These are phyloP conservation scores for Indri indri DNA, from an alignment of 2,113 vertebrate species.

Conservation along the genomic window DNA sequence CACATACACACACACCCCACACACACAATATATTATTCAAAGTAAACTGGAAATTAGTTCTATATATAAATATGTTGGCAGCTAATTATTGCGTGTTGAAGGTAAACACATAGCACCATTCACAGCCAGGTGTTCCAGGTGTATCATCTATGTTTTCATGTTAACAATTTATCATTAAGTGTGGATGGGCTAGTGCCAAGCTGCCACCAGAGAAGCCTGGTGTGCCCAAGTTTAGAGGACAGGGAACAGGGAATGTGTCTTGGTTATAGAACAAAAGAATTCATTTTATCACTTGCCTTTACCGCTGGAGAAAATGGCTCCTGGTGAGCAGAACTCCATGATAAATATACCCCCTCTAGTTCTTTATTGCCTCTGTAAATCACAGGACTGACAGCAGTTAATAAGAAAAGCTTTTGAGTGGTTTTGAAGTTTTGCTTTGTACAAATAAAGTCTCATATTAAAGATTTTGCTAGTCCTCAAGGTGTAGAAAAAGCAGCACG, in stretches of 20 bases:
- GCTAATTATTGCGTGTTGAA: conserved; percentile 33
- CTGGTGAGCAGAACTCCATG: conserved; percentile 88
- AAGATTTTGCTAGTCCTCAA: conserved; percentile 89
- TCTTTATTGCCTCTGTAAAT: conserved; percentile 92
- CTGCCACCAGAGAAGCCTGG: conserved; percentile 78
- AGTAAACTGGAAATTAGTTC: conserved; percentile 53
- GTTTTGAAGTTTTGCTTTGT: conserved; percentile 91
- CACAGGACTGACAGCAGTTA: conserved; percentile 90
- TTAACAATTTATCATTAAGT: conserved; percentile 78
- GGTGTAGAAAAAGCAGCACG: conserved; percentile 84
- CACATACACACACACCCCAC: background rate
- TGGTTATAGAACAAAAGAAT: conserved; percentile 90
- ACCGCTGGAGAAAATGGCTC: conserved; percentile 88
- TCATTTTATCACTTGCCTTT: conserved; percentile 89
- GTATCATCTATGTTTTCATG: conserved; percentile 70
- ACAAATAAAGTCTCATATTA: conserved; percentile 90
- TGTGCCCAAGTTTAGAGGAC: conserved; percentile 72
- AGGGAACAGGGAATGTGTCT: conserved; percentile 83
- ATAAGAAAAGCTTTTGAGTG: conserved; percentile 91
- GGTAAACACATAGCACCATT: conserved; percentile 42
- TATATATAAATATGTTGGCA: conserved; percentile 5
- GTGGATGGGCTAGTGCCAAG: conserved; percentile 68
- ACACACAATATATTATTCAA: background rate
- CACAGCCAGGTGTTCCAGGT: conserved; percentile 73
- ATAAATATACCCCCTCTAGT: conserved; percentile 90